These are phyloP conservation scores for Eulemur rufifrons DNA, from an alignment of 2,113 vertebrate genomes.

Conservation along the genomic window DNA sequence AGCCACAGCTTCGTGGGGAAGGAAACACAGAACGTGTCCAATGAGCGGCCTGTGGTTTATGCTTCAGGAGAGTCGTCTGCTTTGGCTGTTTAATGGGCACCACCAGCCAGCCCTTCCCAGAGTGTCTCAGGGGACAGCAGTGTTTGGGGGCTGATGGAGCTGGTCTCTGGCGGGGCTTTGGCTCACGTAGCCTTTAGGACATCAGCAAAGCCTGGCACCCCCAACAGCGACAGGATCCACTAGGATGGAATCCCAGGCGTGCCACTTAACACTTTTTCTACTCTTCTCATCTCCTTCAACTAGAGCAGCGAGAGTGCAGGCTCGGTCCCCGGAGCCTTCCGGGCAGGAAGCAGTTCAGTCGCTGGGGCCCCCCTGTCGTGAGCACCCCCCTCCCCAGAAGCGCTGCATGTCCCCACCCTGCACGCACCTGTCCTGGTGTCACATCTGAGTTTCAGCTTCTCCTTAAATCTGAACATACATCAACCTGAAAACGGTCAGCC, in stretches of 20 bases:
- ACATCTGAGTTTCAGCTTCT: background rate
- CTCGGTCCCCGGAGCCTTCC: fast-evolving
- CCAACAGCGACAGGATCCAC: fast-evolving
- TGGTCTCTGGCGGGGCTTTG: too few relatives aligned
- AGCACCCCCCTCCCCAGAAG: too few relatives aligned
- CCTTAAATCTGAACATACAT: background rate
- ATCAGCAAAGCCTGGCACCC: background rate
- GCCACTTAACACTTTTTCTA: fast-evolving
- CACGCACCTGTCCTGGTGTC: background rate
- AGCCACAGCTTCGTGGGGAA: fast-evolving
- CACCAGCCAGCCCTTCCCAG: fast-evolving
- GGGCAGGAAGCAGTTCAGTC: fast-evolving
- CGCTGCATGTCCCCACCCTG: fast-evolving
- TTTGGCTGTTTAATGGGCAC: background rate
- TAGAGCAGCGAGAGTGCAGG: too few relatives aligned
- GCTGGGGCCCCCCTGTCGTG: too few relatives aligned
- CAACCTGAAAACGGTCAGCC: background rate
- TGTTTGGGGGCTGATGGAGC: background rate
- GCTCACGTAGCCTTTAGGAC: fast-evolving
- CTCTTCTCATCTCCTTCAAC: background rate
- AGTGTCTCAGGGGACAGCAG: fast-evolving
- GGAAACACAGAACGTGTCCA: too few relatives aligned
- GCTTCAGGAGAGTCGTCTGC: background rate
- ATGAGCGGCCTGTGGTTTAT: background rate
- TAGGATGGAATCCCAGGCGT: fast-evolving